Percentiles rank a stretch among this genome's conserved stretches.
These are phyloP conservation scores for Stictonetta naevosa DNA, from an alignment of 2,113 vertebrate genomes.

Conservation along the genomic window DNA sequence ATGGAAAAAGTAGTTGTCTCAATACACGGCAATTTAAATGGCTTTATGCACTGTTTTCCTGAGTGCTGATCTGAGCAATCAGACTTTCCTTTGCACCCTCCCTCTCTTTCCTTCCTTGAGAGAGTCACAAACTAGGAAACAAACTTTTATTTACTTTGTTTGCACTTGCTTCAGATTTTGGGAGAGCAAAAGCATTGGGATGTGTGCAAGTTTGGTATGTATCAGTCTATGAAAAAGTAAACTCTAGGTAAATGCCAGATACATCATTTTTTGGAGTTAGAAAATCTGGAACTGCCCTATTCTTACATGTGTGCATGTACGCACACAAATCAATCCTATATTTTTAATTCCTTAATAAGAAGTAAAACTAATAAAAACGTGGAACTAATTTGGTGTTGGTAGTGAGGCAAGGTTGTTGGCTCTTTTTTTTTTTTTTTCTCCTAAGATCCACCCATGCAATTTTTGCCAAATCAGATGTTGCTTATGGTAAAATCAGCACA, in stretches of 20 bases:
- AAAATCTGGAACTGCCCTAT: neutral
- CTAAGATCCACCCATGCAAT: neutral
- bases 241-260: neutral
- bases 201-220: fast-evolving
- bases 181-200: neutral
- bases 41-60: neutral
- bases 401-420: neutral
- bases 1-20: neutral
- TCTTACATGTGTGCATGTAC: neutral
- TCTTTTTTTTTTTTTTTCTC: neutral
- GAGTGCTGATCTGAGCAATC: neutral
- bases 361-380: neutral
- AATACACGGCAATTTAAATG: neutral
- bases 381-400: neutral
- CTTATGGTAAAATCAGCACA: neutral
- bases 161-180: neutral
- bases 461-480: neutral
- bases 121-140: neutral
- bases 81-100: neutral
- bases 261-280: neutral
- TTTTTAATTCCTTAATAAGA: neutral
- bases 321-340: fast-evolving
- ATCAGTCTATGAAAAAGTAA: neutral
- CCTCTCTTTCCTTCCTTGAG: neutral
- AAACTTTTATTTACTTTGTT: neutral